Base-by-base conservation (phyloP, 2,888 invertebrate species). In the Quadriops clusia region DNA sequence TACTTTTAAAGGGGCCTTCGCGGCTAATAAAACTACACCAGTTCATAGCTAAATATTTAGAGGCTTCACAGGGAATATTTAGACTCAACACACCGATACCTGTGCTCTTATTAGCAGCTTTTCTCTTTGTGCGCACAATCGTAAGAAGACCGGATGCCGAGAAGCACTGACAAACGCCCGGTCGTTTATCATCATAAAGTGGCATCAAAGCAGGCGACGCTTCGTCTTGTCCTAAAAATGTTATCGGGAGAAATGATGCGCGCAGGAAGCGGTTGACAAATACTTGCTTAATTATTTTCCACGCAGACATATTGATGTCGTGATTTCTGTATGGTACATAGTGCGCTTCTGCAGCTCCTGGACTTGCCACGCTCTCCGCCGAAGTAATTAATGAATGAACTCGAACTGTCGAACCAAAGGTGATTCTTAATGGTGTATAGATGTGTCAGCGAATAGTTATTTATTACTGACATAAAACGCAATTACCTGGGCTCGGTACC, bases 261-360 rank as follows among this genome's bases (percentile, higher is more conserved):
- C n/a, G 48, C 58, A 58, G 59, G 59, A 59, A 59, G 43, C 50
- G 52, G 41, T 46, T 58, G 58, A 59, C 59, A 58, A 59, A 59
- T 59, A 52, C 53, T 51, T 50, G 54, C 56, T 57, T 60, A 58
- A 59, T 60, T 59, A 59, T 59, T 57, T 57, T 57, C 48, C 53
- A 49, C 47, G 53, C 47, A 47, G 55, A 58, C 54, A 53, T 51
- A 56, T 56, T 52, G 56, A 54, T 51, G 51, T 48, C 42, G 44
- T 38, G 25, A 29, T 12, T 18, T 12, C 16, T 12, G 18, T 28
- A 9, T 6, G 16, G 13, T 30, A 28, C 15, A 22, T 28, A 12
- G 20, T 20, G 10, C 11, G 12, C 22, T 22, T 13, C 23, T 13
- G 30, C 10, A 13, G 30, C 23, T n/a, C n/a, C n/a, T n/a, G n/a